A percentile compares a stretch with the other conserved stretches of the same genome.
Evolutionary conservation across 2,888 invertebrate species (phyloP).

Genomic region (Smittia aterrima): DNA sequence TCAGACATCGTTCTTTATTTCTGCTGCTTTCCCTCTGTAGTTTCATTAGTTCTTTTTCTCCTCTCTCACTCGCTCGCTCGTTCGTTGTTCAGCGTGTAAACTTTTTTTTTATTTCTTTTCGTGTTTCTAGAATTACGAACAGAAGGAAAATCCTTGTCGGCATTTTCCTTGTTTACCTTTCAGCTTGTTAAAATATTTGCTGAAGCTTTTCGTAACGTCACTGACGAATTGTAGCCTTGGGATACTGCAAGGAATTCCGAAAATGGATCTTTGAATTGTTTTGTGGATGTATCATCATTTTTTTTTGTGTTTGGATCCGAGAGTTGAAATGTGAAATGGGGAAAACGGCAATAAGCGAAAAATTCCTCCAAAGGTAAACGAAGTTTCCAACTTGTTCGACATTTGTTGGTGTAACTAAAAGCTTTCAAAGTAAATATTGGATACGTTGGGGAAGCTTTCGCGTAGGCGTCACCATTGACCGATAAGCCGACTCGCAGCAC

Average conservation of each 20-base stretch:
- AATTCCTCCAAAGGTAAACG: not conserved
- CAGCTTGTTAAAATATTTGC: conserved; percentile 4
- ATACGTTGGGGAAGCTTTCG: not conserved
- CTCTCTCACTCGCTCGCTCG: not conserved
- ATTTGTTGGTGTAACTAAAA: not conserved
- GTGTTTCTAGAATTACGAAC: not conserved
- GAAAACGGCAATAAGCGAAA: not conserved
- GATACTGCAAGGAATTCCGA: not conserved
- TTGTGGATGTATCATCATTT: not conserved
- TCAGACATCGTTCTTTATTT: conserved; percentile 33
- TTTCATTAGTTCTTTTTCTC: conserved; percentile 19
- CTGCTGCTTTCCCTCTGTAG: conserved; percentile 4
- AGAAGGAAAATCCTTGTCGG: not conserved
- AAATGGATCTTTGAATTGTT: not conserved
- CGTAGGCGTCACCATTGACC: not conserved
- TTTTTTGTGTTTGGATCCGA: no score
- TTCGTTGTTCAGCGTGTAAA: not conserved
- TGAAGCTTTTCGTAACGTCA: no score
- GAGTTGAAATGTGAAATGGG: no score
- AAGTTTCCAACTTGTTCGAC: not conserved
- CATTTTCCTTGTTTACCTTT: not conserved
- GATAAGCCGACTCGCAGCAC: not conserved
- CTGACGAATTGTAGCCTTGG: not conserved
- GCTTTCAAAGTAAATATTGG: not conserved
- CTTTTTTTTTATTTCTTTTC: conserved; percentile 9